A percentile compares a stretch with the other conserved stretches of the same genome.
These are phyloP conservation scores for Heliconius aoede DNA, from an alignment of 2,888 invertebrate species.

Conservation along the genomic window DNA sequence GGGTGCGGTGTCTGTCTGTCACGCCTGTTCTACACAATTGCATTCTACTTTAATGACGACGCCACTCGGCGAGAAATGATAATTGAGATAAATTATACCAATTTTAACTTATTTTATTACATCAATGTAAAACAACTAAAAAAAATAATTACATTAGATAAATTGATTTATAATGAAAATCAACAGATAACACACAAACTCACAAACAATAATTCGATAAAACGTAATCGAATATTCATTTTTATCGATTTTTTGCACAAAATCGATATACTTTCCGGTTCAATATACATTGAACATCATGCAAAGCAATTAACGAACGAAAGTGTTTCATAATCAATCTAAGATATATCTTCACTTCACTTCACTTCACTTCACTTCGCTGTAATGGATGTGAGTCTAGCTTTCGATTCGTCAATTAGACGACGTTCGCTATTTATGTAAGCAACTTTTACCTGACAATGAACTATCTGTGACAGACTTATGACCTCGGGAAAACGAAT, in stretches of 20 bases:
- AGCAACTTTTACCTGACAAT: conserved; percentile 72
- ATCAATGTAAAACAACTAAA: not conserved
- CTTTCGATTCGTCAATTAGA: conserved; percentile 46
- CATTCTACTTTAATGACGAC: conserved; percentile 33
- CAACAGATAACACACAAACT: not conserved
- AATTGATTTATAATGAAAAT: not conserved
- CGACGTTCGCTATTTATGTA: conserved; percentile 36
- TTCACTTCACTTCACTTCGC: conserved; percentile 39
- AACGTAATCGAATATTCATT: not conserved
- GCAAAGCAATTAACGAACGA: conserved; percentile 32
- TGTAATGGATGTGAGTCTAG: conserved; percentile 39
- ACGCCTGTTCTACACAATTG: conserved; percentile 50
- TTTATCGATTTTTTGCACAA: not conserved
- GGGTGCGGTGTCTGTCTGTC: conserved; percentile 57
- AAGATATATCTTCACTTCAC: conserved; percentile 41
- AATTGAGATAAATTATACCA: conserved; percentile 45
- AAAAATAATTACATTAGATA: not conserved
- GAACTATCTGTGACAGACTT: conserved; percentile 54
- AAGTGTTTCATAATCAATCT: conserved; percentile 44
- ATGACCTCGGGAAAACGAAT: conserved; percentile 56
- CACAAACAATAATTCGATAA: not conserved
- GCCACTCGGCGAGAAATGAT: conserved; percentile 37
- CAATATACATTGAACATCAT: conserved; percentile 27
- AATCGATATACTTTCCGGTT: conserved; percentile 18
- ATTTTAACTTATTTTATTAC: not conserved